phyloP scores from a whole-genome alignment of 2,113 vertebrate genomes.

The Helogale parvula region DNA sequence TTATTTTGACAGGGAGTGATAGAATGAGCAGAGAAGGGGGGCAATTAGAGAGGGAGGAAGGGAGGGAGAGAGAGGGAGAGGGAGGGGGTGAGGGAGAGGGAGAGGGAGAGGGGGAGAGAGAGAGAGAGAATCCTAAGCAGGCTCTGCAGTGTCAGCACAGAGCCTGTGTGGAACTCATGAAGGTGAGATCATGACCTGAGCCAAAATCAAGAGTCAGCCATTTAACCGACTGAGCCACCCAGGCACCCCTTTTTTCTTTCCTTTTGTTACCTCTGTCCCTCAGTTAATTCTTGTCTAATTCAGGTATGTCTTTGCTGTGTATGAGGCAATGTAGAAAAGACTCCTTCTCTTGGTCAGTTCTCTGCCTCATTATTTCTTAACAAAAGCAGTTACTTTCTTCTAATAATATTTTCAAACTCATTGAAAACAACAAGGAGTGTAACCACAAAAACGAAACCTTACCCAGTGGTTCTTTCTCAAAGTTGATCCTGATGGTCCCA shows the following conservation, averaged over 20 bases:
- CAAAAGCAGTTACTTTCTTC: not conserved
- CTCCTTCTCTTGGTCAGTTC: not conserved
- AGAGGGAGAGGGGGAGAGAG: too few species aligned
- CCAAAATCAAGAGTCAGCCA: too few species aligned
- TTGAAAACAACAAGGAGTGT: not conserved
- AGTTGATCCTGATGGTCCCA: conserved; percentile 94
- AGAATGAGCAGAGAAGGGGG: too few species aligned
- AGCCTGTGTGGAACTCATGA: too few species aligned
- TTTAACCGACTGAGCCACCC: too few species aligned
- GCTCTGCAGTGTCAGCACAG: too few species aligned
- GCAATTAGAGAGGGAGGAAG: too few species aligned
- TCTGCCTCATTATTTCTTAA: not conserved
- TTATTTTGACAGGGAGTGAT: too few species aligned
- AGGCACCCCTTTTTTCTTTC: not conserved
- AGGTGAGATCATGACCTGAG: too few species aligned
- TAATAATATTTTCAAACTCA: not conserved
- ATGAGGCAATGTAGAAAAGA: not conserved
- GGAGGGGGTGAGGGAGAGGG: too few species aligned
- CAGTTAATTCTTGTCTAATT: not conserved
- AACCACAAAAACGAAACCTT: conserved; percentile 65
- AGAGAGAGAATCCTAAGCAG: too few species aligned
- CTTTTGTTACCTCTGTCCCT: not conserved
- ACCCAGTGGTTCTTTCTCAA: conserved; percentile 95
- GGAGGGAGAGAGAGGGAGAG: too few species aligned
- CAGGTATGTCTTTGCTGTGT: not conserved